Base-by-base conservation (phyloP, 2,888 invertebrate genomes). In the Nephrotoma appendiculata region DNA sequence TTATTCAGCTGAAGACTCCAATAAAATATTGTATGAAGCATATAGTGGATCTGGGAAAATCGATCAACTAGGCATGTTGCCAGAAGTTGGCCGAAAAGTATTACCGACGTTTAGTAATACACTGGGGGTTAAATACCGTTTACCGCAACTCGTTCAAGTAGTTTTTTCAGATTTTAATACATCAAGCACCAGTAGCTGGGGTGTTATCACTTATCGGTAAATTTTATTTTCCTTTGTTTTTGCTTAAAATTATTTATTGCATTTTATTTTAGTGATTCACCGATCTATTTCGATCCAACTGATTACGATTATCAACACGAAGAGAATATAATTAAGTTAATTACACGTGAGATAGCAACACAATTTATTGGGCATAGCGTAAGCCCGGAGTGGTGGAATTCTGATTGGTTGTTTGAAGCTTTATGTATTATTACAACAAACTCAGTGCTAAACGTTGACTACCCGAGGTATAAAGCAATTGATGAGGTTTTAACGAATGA, bases 331-430 rank as follows among this genome's bases (percentile, higher is more conserved):
- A 9, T 31, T 31, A 5, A 87, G 6, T 84, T 88, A 5, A 89
- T 90, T 5, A 91, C 93, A 9, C 94, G 94, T 89, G 94, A 94
- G 89, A 93, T 93, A 87, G 91, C 92, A 0, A 97, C 97, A 89
- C 95, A 94, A 93, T 96, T 96, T 96, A 96, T 96, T 89, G 96
- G 96, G 0, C 95, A 96, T 89, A 93, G 94, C 88, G 94, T 96
- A 1, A 93, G 95, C 0, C 93, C 94, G 0, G 90, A 92, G 31
- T 95, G 95, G 92, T 96, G 96, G 96, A 93, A 93, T 0, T 94
- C 93, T 88, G 92, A 94, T 0, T 96, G 96, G 95, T 91, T 96
- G 0, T 96, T 95, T 89, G 96, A 96, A 90, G 96, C 94, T 0
- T 95, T 96, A 88, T 95, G 96, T 0, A 93, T 93, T 88, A 94